Conservation (phyloP, 2,888 invertebrate species). For the Campoplex capitator region DNA sequence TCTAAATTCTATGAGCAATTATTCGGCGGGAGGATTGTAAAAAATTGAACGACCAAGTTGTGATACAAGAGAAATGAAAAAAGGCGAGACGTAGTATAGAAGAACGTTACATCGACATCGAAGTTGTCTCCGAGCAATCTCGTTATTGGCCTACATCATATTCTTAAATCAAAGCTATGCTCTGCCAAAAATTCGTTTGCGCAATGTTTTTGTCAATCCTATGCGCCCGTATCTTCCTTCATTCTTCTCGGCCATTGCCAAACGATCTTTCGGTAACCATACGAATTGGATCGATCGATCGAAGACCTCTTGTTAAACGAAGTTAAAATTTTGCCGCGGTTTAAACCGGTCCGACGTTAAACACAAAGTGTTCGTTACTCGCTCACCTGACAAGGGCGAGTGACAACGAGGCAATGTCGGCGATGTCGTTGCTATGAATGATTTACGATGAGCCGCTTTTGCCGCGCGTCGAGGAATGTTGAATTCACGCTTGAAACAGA, state of each 20-base stretch:
- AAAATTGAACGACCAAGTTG: conserved; percentile 48
- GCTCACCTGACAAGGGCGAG: conserved; percentile 89
- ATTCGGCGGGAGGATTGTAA: conserved; percentile 33
- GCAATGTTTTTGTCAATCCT: conserved; percentile 68
- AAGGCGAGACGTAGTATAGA: conserved; percentile 21
- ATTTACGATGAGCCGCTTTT: conserved; percentile 89
- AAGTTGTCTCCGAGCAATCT: conserved; percentile 51
- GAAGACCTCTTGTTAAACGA: background rate
- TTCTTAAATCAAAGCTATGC: conserved; percentile 68
- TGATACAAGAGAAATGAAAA: conserved; percentile 18
- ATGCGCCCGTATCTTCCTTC: conserved; percentile 44
- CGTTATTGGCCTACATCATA: conserved; percentile 70
- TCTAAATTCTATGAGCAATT: conserved; percentile 52
- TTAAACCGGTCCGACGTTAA: background rate
- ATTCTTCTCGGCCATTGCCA: conserved; percentile 62
- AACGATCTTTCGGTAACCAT: conserved; percentile 63
- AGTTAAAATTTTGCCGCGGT: background rate
- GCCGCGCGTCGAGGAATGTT: conserved; percentile 86
- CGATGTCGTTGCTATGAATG: conserved; percentile 91
- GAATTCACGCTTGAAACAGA: conserved; percentile 81
- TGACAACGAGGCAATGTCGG: conserved; percentile 91
- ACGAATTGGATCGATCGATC: conserved; percentile 58
- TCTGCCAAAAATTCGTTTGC: conserved; percentile 70
- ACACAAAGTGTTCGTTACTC: background rate
- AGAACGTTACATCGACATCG: conserved; percentile 42